Evolutionary conservation across 1,140 invertebrate genomes (phyloP).

Genomic region (Pomacea maculata): DNA sequence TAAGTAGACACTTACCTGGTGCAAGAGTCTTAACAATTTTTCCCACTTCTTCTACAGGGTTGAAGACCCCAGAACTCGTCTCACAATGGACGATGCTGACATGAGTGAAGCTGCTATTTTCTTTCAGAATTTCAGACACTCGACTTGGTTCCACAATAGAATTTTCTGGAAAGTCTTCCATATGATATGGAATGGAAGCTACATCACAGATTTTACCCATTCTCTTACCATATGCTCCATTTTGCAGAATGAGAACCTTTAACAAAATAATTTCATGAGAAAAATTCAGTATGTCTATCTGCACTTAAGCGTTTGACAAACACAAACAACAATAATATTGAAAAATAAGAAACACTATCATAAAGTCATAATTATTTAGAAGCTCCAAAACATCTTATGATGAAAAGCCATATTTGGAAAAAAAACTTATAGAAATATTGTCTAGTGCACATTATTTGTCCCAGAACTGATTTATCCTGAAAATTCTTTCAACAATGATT

Average conservation of each 20-base stretch:
- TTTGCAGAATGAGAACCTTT: slow-evolving; percentile 66
- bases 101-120: slow-evolving; percentile 51
- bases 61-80: slow-evolving; percentile 68
- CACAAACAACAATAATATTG: too few relatives aligned
- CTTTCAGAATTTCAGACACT: slow-evolving; percentile 51
- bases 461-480: too few relatives aligned
- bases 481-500: too few relatives aligned
- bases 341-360: too few relatives aligned
- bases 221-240: slow-evolving; percentile 68
- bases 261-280: neutral
- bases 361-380: too few relatives aligned
- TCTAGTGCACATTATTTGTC: too few relatives aligned
- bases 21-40: slow-evolving; percentile 55
- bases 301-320: too few relatives aligned
- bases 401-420: too few relatives aligned
- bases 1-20: slow-evolving; percentile 47
- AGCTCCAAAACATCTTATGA: too few relatives aligned
- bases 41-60: slow-evolving; percentile 66
- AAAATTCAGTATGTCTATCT: too few relatives aligned
- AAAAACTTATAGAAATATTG: too few relatives aligned
- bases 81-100: slow-evolving; percentile 68
- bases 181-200: slow-evolving; percentile 52
- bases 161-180: slow-evolving; percentile 64
- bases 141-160: slow-evolving; percentile 47
- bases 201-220: slow-evolving; percentile 66